These are phyloP conservation scores for Nipponacmea schrenckii DNA, from an alignment of 2,888 invertebrate genomes.

Conservation along the genomic window DNA sequence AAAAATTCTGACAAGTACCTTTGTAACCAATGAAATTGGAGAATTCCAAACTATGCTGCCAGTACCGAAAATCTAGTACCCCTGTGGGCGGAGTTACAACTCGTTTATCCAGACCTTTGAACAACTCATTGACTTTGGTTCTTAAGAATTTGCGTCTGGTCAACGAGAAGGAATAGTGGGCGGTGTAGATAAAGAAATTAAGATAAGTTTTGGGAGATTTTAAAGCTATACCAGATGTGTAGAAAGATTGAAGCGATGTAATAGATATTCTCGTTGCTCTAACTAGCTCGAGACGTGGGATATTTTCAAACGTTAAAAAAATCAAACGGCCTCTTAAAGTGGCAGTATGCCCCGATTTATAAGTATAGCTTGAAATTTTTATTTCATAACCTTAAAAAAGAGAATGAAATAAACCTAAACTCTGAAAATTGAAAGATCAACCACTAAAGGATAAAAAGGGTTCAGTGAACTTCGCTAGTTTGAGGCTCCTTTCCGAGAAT, in stretches of 20 bases:
- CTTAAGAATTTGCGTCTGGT: not conserved
- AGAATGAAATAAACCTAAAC: too few relatives aligned
- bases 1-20: not conserved
- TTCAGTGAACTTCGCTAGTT: too few relatives aligned
- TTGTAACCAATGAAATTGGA: not conserved
- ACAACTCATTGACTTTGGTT: too few relatives aligned
- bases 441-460: too few relatives aligned
- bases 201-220: not conserved
- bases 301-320: not conserved
- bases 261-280: not conserved
- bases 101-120: not conserved
- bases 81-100: not conserved
- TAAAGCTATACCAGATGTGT: not conserved
- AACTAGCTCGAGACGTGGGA: not conserved
- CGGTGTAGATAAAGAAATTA: not conserved
- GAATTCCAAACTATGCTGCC: not conserved
- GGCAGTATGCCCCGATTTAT: too few relatives aligned
- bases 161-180: not conserved
- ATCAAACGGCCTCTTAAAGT: too few relatives aligned
- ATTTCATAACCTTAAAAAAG: too few relatives aligned
- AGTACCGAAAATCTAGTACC: not conserved
- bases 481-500: too few relatives aligned
- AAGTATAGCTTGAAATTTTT: too few relatives aligned
- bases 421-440: too few relatives aligned
- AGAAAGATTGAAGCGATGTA: not conserved